Conservation (phyloP, 2,888 invertebrate genomes). For the Tribolium freemani region DNA sequence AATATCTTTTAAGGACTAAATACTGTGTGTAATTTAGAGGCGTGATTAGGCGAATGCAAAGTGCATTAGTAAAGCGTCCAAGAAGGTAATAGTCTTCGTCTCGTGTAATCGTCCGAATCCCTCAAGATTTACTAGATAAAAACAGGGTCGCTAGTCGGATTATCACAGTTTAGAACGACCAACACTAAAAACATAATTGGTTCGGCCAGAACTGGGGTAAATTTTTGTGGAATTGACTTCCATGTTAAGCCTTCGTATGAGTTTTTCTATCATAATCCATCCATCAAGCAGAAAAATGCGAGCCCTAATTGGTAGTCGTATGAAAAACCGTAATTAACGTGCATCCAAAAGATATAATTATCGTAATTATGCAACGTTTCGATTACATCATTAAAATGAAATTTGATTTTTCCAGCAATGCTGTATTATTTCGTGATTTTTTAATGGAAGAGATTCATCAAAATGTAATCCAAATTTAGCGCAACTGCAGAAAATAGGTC, state of each 20-base stretch:
- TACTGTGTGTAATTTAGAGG: constrained; percentile 29
- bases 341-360: constrained; percentile 32
- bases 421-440: background rate
- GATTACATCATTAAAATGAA: constrained; percentile 44
- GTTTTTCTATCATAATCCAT: constrained; percentile 5
- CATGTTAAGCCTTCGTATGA: background rate
- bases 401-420: background rate
- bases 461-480: background rate
- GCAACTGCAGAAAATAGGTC: constrained; percentile 18
- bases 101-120: constrained; percentile 9
- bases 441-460: background rate
- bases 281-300: constrained; percentile 15
- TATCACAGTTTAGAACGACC: constrained; percentile 17
- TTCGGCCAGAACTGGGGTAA: background rate
- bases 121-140: constrained; percentile 16
- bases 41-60: constrained; percentile 27
- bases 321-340: constrained; percentile 31
- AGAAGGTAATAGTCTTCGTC: constrained; percentile 14
- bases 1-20: too few relatives aligned
- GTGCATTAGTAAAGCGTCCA: constrained; percentile 30
- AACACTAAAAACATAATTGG: constrained; percentile 38
- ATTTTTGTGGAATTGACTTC: constrained; percentile 14
- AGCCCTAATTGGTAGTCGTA: constrained; percentile 26
- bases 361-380: constrained; percentile 32
- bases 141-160: constrained; percentile 2